These are phyloP conservation scores for Halcyon smyrnensis DNA, from an alignment of 2,797 vertebrate species.

Conservation along the genomic window DNA sequence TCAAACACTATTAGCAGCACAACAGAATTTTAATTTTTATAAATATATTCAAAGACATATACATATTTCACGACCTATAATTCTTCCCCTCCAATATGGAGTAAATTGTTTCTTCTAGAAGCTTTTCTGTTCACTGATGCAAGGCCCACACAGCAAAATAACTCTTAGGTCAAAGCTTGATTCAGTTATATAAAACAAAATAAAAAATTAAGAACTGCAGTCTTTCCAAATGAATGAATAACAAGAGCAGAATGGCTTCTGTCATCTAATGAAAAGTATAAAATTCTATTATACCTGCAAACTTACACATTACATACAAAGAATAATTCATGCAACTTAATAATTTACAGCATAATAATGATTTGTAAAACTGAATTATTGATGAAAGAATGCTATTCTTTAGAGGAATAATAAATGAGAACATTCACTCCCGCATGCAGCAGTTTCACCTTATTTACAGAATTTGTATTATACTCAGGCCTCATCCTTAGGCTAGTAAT, in stretches of 20 bases:
- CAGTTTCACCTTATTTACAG: slow-evolving; percentile 40
- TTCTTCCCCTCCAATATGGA: not conserved
- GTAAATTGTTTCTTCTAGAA: not conserved
- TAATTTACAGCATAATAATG: slow-evolving; percentile 64
- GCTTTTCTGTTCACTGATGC: not conserved
- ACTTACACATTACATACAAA: not conserved
- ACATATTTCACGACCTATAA: not conserved
- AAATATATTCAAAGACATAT: not conserved
- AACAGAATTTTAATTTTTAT: not conserved
- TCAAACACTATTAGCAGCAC: not conserved
- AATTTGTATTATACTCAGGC: not conserved
- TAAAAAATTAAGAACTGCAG: not conserved
- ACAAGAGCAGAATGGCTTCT: not conserved
- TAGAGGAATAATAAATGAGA: slow-evolving; percentile 50
- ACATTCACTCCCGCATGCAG: not conserved
- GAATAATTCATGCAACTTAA: slow-evolving; percentile 62
- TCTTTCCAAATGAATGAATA: slow-evolving; percentile 16
- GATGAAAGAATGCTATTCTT: slow-evolving; percentile 31
- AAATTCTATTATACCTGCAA: slow-evolving; percentile 9
- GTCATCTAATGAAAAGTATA: not conserved
- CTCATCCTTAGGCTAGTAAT: not conserved
- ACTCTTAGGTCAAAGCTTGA: not conserved
- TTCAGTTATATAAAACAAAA: slow-evolving; percentile 17
- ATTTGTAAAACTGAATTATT: slow-evolving; percentile 68
- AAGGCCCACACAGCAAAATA: not conserved